Conservation (phyloP, 2,888 invertebrate species). For the Pemphredon lugubris region DNA sequence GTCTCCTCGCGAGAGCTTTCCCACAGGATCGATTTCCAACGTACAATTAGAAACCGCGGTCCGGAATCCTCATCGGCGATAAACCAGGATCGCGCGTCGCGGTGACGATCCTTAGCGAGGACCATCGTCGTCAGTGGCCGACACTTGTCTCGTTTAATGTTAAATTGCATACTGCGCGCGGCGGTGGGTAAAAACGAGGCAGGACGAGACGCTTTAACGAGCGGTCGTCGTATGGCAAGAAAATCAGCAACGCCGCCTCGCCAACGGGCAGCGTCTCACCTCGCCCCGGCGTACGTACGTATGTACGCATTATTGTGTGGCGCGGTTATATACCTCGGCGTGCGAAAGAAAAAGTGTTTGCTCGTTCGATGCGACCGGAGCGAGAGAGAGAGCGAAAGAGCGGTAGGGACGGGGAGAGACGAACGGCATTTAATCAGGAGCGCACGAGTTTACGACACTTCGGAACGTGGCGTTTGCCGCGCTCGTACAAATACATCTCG, state of each 20-base stretch:
- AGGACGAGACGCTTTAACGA: constrained; percentile 48
- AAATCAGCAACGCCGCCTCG: constrained; percentile 21
- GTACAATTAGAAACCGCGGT: not conserved
- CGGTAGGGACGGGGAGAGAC: too few relatives aligned
- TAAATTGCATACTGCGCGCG: constrained; percentile 42
- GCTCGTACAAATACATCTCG: constrained; percentile 41
- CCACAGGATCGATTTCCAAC: not conserved
- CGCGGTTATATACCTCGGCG: constrained; percentile 13
- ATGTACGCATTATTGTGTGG: constrained; percentile 27
- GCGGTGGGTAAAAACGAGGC: constrained; percentile 35
- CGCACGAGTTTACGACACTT: constrained; percentile 52
- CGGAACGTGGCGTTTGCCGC: constrained; percentile 47
- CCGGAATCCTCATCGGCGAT: constrained; percentile 12
- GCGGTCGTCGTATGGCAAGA: constrained; percentile 35
- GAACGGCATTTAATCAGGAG: constrained; percentile 40
- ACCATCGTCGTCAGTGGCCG: constrained; percentile 24
- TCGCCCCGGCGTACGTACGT: too few relatives aligned
- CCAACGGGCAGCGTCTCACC: not conserved
- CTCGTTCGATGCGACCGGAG: not conserved
- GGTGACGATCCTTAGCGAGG: constrained; percentile 9
- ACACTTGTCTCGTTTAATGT: constrained; percentile 42
- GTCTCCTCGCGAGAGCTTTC: too few relatives aligned
- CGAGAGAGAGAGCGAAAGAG: too few relatives aligned
- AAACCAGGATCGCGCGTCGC: constrained; percentile 25
- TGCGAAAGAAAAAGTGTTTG: constrained; percentile 14